These are phyloP conservation scores for Gari tellinella DNA, from an alignment of 2,888 invertebrate species.

Conservation along the genomic window DNA sequence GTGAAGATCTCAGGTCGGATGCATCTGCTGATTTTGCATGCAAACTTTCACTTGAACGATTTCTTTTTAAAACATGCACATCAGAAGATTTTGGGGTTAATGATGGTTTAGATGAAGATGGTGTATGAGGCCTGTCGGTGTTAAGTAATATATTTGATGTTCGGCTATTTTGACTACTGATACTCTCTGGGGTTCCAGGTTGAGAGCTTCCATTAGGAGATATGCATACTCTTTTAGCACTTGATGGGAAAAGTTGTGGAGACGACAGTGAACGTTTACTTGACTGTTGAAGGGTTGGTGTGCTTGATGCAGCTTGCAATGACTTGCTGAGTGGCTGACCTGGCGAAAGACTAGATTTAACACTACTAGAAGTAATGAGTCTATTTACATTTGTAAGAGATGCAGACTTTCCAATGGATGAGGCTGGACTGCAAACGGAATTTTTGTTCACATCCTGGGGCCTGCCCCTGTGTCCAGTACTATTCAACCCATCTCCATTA, in stretches of 20 bases:
- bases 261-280: constrained; percentile 55
- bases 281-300: constrained; percentile 49
- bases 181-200: constrained; percentile 59
- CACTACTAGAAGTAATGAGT: constrained; percentile 59
- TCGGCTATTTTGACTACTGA: constrained; percentile 49
- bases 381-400: constrained; percentile 44
- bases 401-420: constrained; percentile 23
- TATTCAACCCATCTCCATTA: constrained; percentile 75
- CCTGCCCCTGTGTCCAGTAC: constrained; percentile 37
- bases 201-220: constrained; percentile 48
- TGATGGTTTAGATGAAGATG: constrained; percentile 19
- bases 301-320: constrained; percentile 20
- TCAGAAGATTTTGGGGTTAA: constrained; percentile 1
- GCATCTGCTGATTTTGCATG: constrained; percentile 12
- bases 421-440: constrained; percentile 20
- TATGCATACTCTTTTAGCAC: constrained; percentile 57
- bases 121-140: constrained; percentile 10
- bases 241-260: constrained; percentile 36
- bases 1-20: constrained; percentile 36
- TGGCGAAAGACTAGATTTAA: constrained; percentile 71
- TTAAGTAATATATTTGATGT: constrained; percentile 7
- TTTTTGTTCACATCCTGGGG: constrained; percentile 45
- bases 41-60: constrained; percentile 43
- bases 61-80: constrained; percentile 33
- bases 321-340: constrained; percentile 53